A percentile compares a stretch with the other conserved stretches of the same genome.
Evolutionary conservation across 2,113 vertebrate species (phyloP).

Genomic region (Halichoeres trimaculatus): DNA sequence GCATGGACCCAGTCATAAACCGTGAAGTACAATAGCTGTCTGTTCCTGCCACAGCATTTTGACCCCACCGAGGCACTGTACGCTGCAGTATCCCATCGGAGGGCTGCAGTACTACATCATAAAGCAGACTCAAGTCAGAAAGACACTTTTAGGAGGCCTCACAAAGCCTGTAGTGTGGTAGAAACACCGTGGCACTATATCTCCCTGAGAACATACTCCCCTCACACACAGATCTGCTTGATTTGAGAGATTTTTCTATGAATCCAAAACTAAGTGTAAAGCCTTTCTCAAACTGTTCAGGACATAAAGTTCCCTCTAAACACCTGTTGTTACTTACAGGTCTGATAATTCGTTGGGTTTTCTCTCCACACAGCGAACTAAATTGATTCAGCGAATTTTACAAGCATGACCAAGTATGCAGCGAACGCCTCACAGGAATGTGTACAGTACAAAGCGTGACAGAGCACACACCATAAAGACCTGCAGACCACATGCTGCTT

Average conservation of each 20-base stretch:
- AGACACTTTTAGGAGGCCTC: slow-evolving; percentile 18
- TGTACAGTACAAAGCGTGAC: slow-evolving; percentile 53
- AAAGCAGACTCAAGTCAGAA: slow-evolving; percentile 45
- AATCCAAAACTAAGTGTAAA: slow-evolving; percentile 27
- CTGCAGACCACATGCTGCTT: slow-evolving; percentile 16
- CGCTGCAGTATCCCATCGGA: slow-evolving; percentile 52
- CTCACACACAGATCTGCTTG: slow-evolving; percentile 5
- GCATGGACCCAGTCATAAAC: slow-evolving; percentile 58
- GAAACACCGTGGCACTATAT: slow-evolving; percentile 23
- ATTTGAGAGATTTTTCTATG: slow-evolving; percentile 11
- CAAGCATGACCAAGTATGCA: slow-evolving; percentile 72
- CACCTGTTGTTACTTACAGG: slow-evolving; percentile 68
- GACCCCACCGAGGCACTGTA: slow-evolving; percentile 39
- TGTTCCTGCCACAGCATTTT: slow-evolving; percentile 64
- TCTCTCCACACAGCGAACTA: slow-evolving; percentile 54
- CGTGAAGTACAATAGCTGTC: slow-evolving; percentile 76
- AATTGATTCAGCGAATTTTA: slow-evolving; percentile 69
- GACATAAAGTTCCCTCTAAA: slow-evolving; percentile 26
- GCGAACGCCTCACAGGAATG: slow-evolving; percentile 59
- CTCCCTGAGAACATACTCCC: slow-evolving; percentile 11
- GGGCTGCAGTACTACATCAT: slow-evolving; percentile 47
- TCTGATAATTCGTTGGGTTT: slow-evolving; percentile 54
- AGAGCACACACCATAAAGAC: slow-evolving; percentile 26
- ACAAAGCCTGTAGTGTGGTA: slow-evolving; percentile 59
- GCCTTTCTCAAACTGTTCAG: slow-evolving; percentile 9